Evolutionary conservation across 1,140 invertebrate species (phyloP).

Genomic region (Brachionus koreanus): DNA sequence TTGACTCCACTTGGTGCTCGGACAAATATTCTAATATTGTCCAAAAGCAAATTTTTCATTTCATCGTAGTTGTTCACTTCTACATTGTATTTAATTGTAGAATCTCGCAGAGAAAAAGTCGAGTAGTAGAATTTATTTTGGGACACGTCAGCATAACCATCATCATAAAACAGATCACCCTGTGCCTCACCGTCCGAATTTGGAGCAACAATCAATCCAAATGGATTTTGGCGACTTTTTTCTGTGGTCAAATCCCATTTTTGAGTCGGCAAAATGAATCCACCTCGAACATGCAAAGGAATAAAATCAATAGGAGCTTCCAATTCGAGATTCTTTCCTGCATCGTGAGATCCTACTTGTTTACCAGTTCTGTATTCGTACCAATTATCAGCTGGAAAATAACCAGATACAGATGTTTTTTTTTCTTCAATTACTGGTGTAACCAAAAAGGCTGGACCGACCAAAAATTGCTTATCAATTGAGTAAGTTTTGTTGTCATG

Average conservation of each 20-base stretch:
- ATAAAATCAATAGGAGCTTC: conserved; percentile 50
- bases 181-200: conserved; percentile 20
- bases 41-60: conserved; percentile 12
- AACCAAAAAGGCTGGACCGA: conserved; percentile 72
- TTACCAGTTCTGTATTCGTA: conserved; percentile 57
- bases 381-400: conserved; percentile 58
- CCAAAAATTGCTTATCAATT: conserved; percentile 75
- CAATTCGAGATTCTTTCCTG: conserved; percentile 45
- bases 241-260: conserved; percentile 53
- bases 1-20: background rate
- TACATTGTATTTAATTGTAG: conserved; percentile 7
- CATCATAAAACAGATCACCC: conserved; percentile 47
- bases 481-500: conserved; percentile 66
- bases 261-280: conserved; percentile 57
- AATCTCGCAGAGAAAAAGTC: background rate
- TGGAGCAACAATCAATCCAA: conserved; percentile 43
- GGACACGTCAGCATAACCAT: conserved; percentile 24
- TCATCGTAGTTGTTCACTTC: background rate
- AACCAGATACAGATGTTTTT: conserved; percentile 45
- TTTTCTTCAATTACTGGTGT: conserved; percentile 63
- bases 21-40: conserved; percentile 11
- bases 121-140: conserved; percentile 24
- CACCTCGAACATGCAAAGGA: conserved; percentile 57
- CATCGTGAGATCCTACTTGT: background rate
- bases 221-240: conserved; percentile 44